phyloP scores from a whole-genome alignment of 2,797 vertebrate species.

The Smutsia gigantea region DNA sequence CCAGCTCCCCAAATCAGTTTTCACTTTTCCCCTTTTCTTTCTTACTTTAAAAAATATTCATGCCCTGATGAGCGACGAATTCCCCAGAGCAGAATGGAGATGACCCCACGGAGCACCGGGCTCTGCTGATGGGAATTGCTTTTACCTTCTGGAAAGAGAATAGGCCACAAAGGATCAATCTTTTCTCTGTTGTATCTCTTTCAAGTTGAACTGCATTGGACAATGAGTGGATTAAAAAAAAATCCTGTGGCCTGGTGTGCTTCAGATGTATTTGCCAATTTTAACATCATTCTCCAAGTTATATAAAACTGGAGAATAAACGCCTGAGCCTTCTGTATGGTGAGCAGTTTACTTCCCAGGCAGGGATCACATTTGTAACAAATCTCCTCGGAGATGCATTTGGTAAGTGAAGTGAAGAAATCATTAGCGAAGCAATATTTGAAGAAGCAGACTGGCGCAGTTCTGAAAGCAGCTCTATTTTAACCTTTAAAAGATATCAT shows the following conservation, averaged over 20 bases:
- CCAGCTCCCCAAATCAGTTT: slow-evolving; percentile 52
- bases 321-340: slow-evolving; percentile 48
- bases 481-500: slow-evolving; percentile 88
- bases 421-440: slow-evolving; percentile 81
- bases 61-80: slow-evolving; percentile 75
- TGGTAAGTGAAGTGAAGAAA: slow-evolving; percentile 84
- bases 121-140: slow-evolving; percentile 79
- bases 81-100: slow-evolving; percentile 75
- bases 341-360: slow-evolving; percentile 79
- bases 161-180: slow-evolving; percentile 80
- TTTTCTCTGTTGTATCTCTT: slow-evolving; percentile 80
- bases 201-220: slow-evolving; percentile 79
- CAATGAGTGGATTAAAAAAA: slow-evolving; percentile 80
- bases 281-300: slow-evolving; percentile 80
- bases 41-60: slow-evolving; percentile 79
- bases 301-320: slow-evolving; percentile 78
- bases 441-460: slow-evolving; percentile 80
- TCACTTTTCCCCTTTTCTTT: slow-evolving; percentile 63
- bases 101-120: slow-evolving; percentile 67
- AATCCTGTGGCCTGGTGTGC: slow-evolving; percentile 77
- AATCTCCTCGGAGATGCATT: slow-evolving; percentile 82
- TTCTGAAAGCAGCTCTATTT: slow-evolving; percentile 83
- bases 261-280: slow-evolving; percentile 78
- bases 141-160: slow-evolving; percentile 81
- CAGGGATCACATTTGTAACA: slow-evolving; percentile 78